Conservation (phyloP, 1,140 invertebrate genomes). For the Conopomorpha cramerella region DNA sequence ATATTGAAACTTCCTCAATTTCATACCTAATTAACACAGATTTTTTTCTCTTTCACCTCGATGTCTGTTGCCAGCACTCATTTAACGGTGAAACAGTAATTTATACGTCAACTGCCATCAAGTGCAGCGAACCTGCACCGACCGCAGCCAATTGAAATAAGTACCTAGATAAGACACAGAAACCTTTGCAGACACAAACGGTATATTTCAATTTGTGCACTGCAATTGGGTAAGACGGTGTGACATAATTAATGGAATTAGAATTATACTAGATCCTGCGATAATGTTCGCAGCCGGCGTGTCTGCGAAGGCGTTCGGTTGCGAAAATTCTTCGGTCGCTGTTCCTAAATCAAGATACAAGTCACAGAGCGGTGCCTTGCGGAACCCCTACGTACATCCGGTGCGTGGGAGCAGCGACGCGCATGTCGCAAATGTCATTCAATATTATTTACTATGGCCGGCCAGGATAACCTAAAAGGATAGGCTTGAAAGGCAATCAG, state of each 20-base stretch:
- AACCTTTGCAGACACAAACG: conserved; percentile 28
- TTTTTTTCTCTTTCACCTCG: no score
- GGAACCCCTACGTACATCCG: conserved; percentile 59
- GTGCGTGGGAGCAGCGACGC: conserved; percentile 34
- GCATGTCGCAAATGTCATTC: conserved; percentile 39
- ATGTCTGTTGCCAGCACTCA: conserved; percentile 38
- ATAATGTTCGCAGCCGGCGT: conserved; percentile 39
- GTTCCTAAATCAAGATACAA: conserved; percentile 37
- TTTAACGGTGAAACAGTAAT: no score
- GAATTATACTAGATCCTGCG: conserved; percentile 42
- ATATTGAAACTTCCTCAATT: no score
- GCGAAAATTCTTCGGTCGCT: conserved; percentile 49
- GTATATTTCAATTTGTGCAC: conserved; percentile 28
- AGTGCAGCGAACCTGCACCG: no score
- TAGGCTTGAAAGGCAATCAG: no score
- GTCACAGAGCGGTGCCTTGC: conserved; percentile 17
- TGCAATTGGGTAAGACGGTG: conserved; percentile 22
- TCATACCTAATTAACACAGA: no score
- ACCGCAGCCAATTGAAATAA: no score
- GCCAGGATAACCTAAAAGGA: no score
- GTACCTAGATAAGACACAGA: no score
- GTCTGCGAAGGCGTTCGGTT: conserved; percentile 44
- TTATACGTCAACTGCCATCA: no score
- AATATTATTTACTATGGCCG: conserved; percentile 37
- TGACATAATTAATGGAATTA: conserved; percentile 51